Base-by-base conservation (phyloP, 1,140 invertebrate species). In the Scaptomyza graminum region DNA sequence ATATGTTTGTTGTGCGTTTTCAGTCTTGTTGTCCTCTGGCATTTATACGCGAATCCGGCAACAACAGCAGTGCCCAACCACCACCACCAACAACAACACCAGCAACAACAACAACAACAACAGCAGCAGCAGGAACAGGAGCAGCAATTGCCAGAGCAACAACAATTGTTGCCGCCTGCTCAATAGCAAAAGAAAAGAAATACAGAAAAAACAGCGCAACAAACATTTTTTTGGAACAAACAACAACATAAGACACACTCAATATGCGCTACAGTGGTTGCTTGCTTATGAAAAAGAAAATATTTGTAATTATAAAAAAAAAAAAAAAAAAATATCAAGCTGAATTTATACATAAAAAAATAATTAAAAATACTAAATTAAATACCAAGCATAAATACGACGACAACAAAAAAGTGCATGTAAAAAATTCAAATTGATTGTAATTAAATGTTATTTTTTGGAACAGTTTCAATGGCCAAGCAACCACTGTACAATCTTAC, bases 1-100 rank as follows among this genome's bases (percentile, higher is more conserved):
- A 88, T 91, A 62, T 91, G 85, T 90, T 90, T 91, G 89, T 78
- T 91, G 90, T 91, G 85, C 79, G 79, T 91, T 64, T 90, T 90
- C 71, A 90, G 90, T 81, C 66, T 91, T 34, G 72, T 90, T 59
- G 75, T 90, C 49, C 77, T 82, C 31, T 91, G 88, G 76, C 89
- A 91, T 76, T 51, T 91, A 16, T 91, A 90, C 51, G 81, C 71
- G 28, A 67, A 64, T 51, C 71, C 73, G 61, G 54, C 63, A 49
- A 64, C 34, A 16, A 55, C 44, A 34, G 1, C 34, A 12, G 44
- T 41, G 5, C 44, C 31, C 18, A n/a, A 13, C 22, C 47, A 67
- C 28, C 52, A 37, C 5, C 31, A 13, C 18, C 75, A 83, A 25
- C 63, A 61, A 6, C 55, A 69, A 5, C 41, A 61, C 34, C 61